phyloP scores from a whole-genome alignment of 2,888 invertebrate species.

The Neria commutata region DNA sequence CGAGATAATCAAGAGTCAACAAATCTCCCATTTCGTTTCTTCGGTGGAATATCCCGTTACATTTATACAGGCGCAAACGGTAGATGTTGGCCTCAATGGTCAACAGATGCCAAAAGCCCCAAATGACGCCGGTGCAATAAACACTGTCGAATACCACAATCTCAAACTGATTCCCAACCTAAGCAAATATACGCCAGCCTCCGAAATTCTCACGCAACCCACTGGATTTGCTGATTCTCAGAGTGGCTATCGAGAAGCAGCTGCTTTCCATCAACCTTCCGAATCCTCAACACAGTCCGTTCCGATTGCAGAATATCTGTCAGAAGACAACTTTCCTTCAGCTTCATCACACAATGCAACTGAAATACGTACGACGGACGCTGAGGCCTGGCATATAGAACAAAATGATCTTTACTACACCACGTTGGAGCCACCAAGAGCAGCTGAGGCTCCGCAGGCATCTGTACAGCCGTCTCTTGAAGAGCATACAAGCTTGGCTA shows the following conservation, averaged over 20 bases:
- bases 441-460: slow-evolving; percentile 29
- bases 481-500: slow-evolving; percentile 8
- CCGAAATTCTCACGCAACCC: slow-evolving; percentile 51
- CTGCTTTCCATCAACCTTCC: too few relatives aligned
- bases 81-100: slow-evolving; percentile 67
- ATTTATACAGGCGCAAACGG: slow-evolving; percentile 65
- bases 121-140: slow-evolving; percentile 22
- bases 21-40: slow-evolving; percentile 72
- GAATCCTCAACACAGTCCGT: too few relatives aligned
- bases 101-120: slow-evolving; percentile 44
- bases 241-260: too few relatives aligned
- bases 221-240: slow-evolving; percentile 33
- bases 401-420: slow-evolving; percentile 19
- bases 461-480: slow-evolving; percentile 31
- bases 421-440: slow-evolving; percentile 8
- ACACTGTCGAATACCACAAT: slow-evolving; percentile 46
- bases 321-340: slow-evolving; percentile 46
- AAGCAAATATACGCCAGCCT: slow-evolving; percentile 49
- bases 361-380: slow-evolving; percentile 11
- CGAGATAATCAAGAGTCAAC: slow-evolving; percentile 67
- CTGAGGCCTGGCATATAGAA: slow-evolving; percentile 12
- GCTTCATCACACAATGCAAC: slow-evolving; percentile 44
- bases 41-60: slow-evolving; percentile 76
- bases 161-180: slow-evolving; percentile 42
- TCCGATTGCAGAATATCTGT: too few relatives aligned